Evolutionary conservation across 2,113 vertebrate genomes (phyloP).

Genomic region (cattle (Bos taurus)): ARS-UCD2.0 NC_037357.1:40296501-40297000

Average conservation of each 20-base stretch:
- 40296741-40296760: not conserved
- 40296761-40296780: not conserved
- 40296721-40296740: not conserved
- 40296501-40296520: rapidly evolving
- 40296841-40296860: not conserved
- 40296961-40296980: not conserved
- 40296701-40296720: not conserved
- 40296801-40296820: not conserved
- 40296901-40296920: not conserved
- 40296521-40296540: not conserved
- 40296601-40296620: not conserved
- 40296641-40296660: not conserved
- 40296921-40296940: not conserved
- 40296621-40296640: not conserved
- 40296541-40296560: not conserved
- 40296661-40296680: not conserved
- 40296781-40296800: not conserved
- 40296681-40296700: not conserved
- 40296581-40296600: not conserved
- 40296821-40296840: not conserved
- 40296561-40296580: not conserved
- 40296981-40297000: not conserved
- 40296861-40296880: not conserved
- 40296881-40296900: not conserved
- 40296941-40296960: not conserved